A percentile compares a stretch with the other conserved stretches of the same genome.
Evolutionary conservation across 1,140 invertebrate genomes (phyloP).

Genomic region (Amyelois transitella): DNA sequence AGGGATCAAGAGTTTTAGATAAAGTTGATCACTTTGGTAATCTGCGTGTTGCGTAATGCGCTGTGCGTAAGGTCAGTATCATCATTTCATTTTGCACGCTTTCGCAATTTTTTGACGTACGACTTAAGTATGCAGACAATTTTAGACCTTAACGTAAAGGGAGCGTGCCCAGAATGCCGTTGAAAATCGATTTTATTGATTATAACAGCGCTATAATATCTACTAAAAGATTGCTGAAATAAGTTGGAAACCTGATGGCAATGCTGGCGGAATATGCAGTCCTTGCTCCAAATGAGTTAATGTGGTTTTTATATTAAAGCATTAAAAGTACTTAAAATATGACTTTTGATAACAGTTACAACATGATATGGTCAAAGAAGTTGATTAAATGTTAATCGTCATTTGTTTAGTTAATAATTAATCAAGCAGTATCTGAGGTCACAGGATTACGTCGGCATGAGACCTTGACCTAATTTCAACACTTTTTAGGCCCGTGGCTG

Average conservation of each 20-base stretch:
- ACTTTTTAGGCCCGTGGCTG: not conserved
- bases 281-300: constrained; percentile 4
- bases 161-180: not conserved
- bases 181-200: constrained; percentile 1
- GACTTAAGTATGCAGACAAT: constrained; percentile 4
- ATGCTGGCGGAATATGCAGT: constrained; percentile 2
- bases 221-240: constrained; percentile 2
- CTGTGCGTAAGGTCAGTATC: constrained; percentile 63
- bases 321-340: not conserved
- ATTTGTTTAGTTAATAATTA: not conserved
- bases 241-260: constrained; percentile 3
- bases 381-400: not conserved
- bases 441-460: not conserved
- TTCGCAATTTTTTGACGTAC: constrained; percentile 51
- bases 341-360: not conserved
- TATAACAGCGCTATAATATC: not conserved
- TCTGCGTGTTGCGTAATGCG: constrained; percentile 41
- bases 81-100: constrained; percentile 62
- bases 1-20: too few relatives aligned
- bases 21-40: constrained; percentile 48
- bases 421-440: not conserved
- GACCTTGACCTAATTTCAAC: constrained; percentile 2
- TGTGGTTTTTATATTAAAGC: not conserved
- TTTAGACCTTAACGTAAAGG: constrained; percentile 4
- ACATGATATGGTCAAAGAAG: not conserved